Conservation (phyloP, 1,140 invertebrate genomes). For the Uloborus diversus region DNA sequence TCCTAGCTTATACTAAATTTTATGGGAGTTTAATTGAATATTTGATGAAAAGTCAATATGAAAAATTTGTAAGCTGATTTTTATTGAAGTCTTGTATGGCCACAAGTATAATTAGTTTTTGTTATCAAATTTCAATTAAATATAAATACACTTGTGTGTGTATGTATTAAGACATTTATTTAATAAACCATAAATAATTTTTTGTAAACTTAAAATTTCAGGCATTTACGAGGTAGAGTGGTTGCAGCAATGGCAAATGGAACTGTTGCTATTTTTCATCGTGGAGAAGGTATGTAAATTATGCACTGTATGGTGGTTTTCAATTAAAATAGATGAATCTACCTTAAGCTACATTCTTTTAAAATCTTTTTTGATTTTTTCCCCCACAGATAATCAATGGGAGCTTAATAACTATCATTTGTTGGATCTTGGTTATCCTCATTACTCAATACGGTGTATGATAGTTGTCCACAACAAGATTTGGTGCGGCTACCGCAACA, state of each 20-base stretch:
- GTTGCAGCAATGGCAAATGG: conserved; percentile 96
- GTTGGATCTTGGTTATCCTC: conserved; percentile 87
- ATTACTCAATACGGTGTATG: conserved; percentile 86
- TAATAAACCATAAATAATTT: too few relatives aligned
- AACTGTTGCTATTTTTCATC: conserved; percentile 90
- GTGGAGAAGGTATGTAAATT: conserved; percentile 69
- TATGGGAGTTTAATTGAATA: too few relatives aligned
- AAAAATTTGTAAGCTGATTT: too few relatives aligned
- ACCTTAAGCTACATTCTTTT: background rate
- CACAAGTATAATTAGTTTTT: too few relatives aligned
- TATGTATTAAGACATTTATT: too few relatives aligned
- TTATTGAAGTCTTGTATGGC: too few relatives aligned
- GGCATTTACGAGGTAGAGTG: conserved; percentile 90
- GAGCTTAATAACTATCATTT: conserved; percentile 91
- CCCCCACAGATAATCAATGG: conserved; percentile 92
- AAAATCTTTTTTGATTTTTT: background rate
- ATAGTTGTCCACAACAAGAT: conserved; percentile 87
- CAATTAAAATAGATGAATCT: too few relatives aligned
- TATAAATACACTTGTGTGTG: too few relatives aligned
- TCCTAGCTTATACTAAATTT: too few relatives aligned
- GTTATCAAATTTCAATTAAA: too few relatives aligned
- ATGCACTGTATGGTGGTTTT: too few relatives aligned
- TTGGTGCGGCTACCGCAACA: conserved; percentile 98
- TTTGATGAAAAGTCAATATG: too few relatives aligned
- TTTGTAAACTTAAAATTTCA: conserved; percentile 52